Percentiles rank a stretch among this genome's conserved stretches.
Conservation (phyloP, 2,888 invertebrate species). For the Morpho deidamia region DNA sequence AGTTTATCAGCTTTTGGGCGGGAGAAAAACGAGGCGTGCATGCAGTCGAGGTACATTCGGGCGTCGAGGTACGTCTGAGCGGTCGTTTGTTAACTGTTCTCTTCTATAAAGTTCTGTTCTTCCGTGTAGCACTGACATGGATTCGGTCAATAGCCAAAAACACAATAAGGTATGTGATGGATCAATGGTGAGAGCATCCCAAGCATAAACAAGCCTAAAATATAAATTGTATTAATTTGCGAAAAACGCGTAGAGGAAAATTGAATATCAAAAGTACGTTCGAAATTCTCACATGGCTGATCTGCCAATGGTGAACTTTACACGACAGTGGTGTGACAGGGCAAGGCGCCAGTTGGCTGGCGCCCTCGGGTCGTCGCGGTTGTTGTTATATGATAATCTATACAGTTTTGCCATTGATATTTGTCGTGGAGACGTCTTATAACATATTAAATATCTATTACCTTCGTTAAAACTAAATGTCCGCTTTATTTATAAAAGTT, state of each 20-base stretch:
- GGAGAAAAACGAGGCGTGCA: slow-evolving; percentile 40
- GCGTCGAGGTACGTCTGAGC: slow-evolving; percentile 29
- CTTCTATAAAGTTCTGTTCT: slow-evolving; percentile 27
- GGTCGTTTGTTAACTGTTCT: slow-evolving; percentile 27
- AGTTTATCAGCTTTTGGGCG: slow-evolving; percentile 50
- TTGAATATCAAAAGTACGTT: slow-evolving; percentile 11
- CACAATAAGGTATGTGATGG: slow-evolving; percentile 42
- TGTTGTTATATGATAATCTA: slow-evolving; percentile 4
- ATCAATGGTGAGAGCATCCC: neutral
- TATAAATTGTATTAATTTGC: neutral
- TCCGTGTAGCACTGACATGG: slow-evolving; percentile 17
- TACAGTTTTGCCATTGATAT: too few species aligned
- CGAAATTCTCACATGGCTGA: slow-evolving; percentile 19
- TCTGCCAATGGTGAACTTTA: slow-evolving; percentile 62
- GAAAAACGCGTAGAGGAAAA: slow-evolving; percentile 6
- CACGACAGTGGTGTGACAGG: slow-evolving; percentile 56
- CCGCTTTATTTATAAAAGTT: neutral
- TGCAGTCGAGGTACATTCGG: slow-evolving; percentile 40
- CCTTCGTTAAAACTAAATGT: neutral
- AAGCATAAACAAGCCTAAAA: neutral
- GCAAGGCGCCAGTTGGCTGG: slow-evolving; percentile 74
- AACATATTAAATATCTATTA: too few species aligned
- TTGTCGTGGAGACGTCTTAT: too few species aligned
- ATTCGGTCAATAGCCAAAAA: slow-evolving; percentile 33
- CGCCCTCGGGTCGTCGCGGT: slow-evolving; percentile 45